Percentiles rank a stretch among this genome's conserved stretches.
Evolutionary conservation across 1,140 invertebrate species (phyloP).

Genomic region (Heliconius congener): DNA sequence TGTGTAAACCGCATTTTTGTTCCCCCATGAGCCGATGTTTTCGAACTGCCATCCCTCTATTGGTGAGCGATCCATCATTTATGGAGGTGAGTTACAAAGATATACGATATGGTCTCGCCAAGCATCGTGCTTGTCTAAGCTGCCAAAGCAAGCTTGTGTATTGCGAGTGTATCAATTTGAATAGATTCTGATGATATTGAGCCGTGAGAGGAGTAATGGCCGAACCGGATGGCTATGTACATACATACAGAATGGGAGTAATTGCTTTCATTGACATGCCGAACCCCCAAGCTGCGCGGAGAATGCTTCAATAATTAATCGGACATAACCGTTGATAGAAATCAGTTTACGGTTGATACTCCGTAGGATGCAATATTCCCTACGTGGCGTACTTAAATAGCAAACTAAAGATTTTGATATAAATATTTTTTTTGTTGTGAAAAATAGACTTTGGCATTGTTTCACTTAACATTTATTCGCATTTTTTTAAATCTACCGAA

Average conservation of each 20-base stretch:
- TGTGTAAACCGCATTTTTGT: slow-evolving; percentile 52
- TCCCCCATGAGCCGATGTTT: slow-evolving; percentile 58
- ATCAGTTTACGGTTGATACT: slow-evolving; percentile 54
- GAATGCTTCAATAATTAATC: slow-evolving; percentile 74
- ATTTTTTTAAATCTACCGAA: not conserved
- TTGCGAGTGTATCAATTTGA: slow-evolving; percentile 47
- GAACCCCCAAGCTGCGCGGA: slow-evolving; percentile 52
- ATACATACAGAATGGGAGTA: slow-evolving; percentile 59
- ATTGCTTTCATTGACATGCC: slow-evolving; percentile 77
- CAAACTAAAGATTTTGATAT: not conserved
- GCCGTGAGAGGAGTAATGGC: slow-evolving; percentile 49
- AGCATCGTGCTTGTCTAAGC: slow-evolving; percentile 27
- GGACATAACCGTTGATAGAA: slow-evolving; percentile 63
- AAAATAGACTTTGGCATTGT: not conserved
- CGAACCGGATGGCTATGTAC: slow-evolving; percentile 46
- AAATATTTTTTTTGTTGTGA: not conserved
- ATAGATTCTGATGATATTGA: slow-evolving; percentile 57
- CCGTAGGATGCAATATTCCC: slow-evolving; percentile 39
- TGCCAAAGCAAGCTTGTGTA: slow-evolving; percentile 35
- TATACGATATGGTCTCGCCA: slow-evolving; percentile 39
- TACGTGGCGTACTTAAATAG: not conserved
- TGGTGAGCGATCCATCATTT: slow-evolving; percentile 73
- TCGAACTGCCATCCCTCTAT: slow-evolving; percentile 63
- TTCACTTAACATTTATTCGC: not conserved
- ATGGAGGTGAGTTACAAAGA: slow-evolving; percentile 65